phyloP scores from a whole-genome alignment of 2,113 vertebrate species.

The Eira barbara region DNA sequence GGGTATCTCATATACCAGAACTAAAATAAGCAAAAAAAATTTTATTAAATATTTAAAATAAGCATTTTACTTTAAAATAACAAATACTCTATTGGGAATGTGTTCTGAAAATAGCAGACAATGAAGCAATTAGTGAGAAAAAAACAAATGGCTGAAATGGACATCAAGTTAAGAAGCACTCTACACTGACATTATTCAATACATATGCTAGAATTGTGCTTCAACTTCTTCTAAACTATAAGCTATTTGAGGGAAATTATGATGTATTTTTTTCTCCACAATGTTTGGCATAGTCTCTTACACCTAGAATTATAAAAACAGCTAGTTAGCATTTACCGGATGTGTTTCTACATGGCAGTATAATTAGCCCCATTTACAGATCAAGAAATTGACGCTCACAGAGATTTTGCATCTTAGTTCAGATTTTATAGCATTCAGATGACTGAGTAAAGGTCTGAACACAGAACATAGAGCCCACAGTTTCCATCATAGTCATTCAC shows the following conservation, averaged over 20 bases:
- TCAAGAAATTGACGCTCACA: neutral
- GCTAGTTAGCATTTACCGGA: neutral
- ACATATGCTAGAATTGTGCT: neutral
- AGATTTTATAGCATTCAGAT: slow-evolving; percentile 3
- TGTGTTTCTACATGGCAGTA: neutral
- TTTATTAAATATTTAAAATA: slow-evolving; percentile 8
- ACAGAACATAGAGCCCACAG: neutral
- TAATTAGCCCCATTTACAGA: neutral
- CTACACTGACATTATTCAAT: neutral
- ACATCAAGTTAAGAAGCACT: neutral
- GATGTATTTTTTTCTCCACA: neutral
- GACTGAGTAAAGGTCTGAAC: neutral
- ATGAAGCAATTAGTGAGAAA: neutral
- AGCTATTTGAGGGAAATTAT: neutral
- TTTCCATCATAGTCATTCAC: neutral
- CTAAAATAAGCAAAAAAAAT: slow-evolving; percentile 4
- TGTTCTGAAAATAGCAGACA: neutral
- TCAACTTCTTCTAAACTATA: neutral
- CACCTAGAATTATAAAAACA: neutral
- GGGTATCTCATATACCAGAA: neutral
- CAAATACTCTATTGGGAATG: neutral
- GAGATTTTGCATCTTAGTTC: neutral
- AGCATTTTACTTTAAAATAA: neutral
- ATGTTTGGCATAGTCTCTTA: neutral
- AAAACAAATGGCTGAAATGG: neutral